Percentiles rank a stretch among this genome's conserved stretches.
phyloP scores from a whole-genome alignment of 35 echinoderm and acorn worm species.

The Patiria miniata region DNA sequence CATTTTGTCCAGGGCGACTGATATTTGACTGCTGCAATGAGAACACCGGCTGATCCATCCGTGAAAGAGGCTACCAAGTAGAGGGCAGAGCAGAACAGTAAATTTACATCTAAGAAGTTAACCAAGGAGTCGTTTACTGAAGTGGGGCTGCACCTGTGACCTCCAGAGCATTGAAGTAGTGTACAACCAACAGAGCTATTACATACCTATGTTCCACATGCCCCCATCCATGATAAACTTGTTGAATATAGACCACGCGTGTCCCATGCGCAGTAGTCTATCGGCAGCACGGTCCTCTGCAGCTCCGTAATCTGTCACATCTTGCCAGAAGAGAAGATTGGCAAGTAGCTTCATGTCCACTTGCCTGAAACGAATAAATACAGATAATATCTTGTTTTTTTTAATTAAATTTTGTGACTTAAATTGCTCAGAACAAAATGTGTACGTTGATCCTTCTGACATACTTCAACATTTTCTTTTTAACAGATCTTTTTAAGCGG shows the following conservation, averaged over 20 bases:
- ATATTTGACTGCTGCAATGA: no score
- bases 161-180: no score
- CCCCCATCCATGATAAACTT: slow-evolving; percentile 80
- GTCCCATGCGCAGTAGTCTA: slow-evolving; percentile 86
- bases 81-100: no score
- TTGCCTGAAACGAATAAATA: slow-evolving; percentile 57
- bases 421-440: no score
- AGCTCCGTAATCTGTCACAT: slow-evolving; percentile 86
- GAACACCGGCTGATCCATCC: no score
- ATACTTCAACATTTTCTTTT: no score
- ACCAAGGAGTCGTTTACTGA: not conserved
- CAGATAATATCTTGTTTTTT: not conserved
- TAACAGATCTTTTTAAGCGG: no score
- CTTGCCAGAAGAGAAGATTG: slow-evolving; percentile 95
- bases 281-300: slow-evolving; percentile 87
- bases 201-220: slow-evolving; percentile 89
- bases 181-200: not conserved
- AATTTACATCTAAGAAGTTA: no score
- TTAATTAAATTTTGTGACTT: not conserved
- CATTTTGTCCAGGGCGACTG: no score
- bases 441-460: no score
- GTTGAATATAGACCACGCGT: slow-evolving; percentile 90
- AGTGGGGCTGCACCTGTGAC: not conserved
- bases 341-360: slow-evolving; percentile 60
- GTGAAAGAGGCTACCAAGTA: no score